Evolutionary conservation across 2,888 invertebrate species (phyloP).

Genomic region (Diabrotica balteata): DNA sequence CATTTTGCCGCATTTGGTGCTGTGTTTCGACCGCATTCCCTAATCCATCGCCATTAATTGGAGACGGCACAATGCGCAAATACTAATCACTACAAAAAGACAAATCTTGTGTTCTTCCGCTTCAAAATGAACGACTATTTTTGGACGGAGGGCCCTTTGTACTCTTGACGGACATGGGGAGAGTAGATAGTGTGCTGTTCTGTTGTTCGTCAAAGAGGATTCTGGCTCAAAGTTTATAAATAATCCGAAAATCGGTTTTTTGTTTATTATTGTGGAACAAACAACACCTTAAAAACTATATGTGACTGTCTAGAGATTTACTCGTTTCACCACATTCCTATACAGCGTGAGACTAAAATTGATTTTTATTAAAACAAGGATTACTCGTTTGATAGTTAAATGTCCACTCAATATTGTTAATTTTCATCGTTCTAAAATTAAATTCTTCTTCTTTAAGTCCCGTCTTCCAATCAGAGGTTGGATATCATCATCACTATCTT

Average conservation of each 20-base stretch:
- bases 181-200: not conserved
- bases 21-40: slow-evolving; percentile 41
- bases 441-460: too few relatives aligned
- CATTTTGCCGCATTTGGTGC: slow-evolving; percentile 38
- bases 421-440: too few relatives aligned
- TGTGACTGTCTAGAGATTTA: too few relatives aligned
- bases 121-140: slow-evolving; percentile 4
- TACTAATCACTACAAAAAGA: slow-evolving; percentile 46
- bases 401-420: too few relatives aligned
- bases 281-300: not conserved
- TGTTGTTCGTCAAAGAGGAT: slow-evolving; percentile 2
- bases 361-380: too few relatives aligned
- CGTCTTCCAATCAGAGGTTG: too few relatives aligned
- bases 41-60: slow-evolving; percentile 47
- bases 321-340: too few relatives aligned
- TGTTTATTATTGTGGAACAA: not conserved
- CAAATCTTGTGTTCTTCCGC: slow-evolving; percentile 40
- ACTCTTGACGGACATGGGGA: slow-evolving; percentile 3
- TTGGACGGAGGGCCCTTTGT: slow-evolving; percentile 4
- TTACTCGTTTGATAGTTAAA: too few relatives aligned
- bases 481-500: too few relatives aligned
- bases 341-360: too few relatives aligned
- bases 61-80: slow-evolving; percentile 42
- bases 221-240: slow-evolving; percentile 4
- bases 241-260: not conserved